Evolutionary conservation across 2,888 invertebrate genomes (phyloP).

Genomic region (Aelia acuminata): DNA sequence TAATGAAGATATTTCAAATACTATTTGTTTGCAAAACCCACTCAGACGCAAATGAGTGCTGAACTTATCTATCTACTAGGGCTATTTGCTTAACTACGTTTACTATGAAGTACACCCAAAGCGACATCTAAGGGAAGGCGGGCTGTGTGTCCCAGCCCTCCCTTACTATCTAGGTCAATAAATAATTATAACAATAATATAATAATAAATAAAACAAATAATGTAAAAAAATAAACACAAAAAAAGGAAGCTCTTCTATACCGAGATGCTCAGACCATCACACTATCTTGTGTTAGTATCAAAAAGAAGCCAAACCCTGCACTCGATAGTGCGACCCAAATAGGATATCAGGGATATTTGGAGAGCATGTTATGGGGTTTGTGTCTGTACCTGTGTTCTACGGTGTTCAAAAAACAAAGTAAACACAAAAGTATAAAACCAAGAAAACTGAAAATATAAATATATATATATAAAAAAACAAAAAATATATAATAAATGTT

Average conservation of each 20-base stretch:
- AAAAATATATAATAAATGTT: conserved; percentile 42
- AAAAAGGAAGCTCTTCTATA: conserved; percentile 64
- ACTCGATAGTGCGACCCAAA: conserved; percentile 50
- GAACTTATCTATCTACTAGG: conserved; percentile 49
- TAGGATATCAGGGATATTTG: conserved; percentile 48
- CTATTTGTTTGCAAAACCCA: conserved; percentile 55
- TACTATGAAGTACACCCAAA: conserved; percentile 56
- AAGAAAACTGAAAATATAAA: conserved; percentile 33
- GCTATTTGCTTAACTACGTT: conserved; percentile 47
- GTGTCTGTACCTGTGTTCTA: conserved; percentile 55
- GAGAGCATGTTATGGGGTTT: conserved; percentile 39
- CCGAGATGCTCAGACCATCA: conserved; percentile 66
- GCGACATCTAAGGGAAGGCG: conserved; percentile 51
- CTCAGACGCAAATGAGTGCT: conserved; percentile 56
- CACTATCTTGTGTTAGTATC: conserved; percentile 62
- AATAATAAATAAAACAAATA: conserved; percentile 39
- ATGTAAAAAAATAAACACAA: conserved; percentile 17
- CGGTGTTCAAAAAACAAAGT: conserved; percentile 33
- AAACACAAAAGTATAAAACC: conserved; percentile 44
- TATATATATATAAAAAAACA: neutral
- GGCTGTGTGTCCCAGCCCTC: conserved; percentile 1
- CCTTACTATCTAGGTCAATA: conserved; percentile 47
- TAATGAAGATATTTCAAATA: neutral
- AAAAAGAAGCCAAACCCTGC: conserved; percentile 60
- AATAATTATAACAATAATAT: conserved; percentile 36